phyloP scores from a whole-genome alignment of 1,140 invertebrate genomes.

The Phortica variegata region DNA sequence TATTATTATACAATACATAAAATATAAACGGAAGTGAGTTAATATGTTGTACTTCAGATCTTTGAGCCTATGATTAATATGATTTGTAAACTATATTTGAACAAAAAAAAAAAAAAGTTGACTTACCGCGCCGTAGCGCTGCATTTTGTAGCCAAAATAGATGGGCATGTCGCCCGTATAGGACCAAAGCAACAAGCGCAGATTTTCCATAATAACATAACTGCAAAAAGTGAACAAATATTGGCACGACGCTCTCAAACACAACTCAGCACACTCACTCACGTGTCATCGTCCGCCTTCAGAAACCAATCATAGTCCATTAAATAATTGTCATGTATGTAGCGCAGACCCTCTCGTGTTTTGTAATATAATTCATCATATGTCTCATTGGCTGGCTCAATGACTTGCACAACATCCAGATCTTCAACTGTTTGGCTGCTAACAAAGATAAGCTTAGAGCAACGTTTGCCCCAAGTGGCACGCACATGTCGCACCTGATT shows the following conservation, averaged over 20 bases:
- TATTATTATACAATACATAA: conserved; percentile 21
- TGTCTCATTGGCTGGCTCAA: conserved; percentile 71
- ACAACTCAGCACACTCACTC: conserved; percentile 57
- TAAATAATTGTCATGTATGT: conserved; percentile 77
- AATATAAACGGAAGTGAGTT: conserved; percentile 9
- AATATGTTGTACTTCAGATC: conserved; percentile 10
- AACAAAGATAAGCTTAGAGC: conserved; percentile 86
- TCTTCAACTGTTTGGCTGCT: conserved; percentile 67
- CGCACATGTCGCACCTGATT: conserved; percentile 86
- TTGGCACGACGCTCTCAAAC: conserved; percentile 31
- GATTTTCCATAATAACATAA: conserved; percentile 86
- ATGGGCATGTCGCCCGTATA: conserved; percentile 71
- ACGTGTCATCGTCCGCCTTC: conserved; percentile 94
- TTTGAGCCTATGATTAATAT: background rate
- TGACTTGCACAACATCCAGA: conserved; percentile 62
- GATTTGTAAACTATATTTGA: conserved; percentile 5
- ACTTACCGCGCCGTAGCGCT: conserved; percentile 39
- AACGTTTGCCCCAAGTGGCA: conserved; percentile 90
- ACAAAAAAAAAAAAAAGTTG: background rate
- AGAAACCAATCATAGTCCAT: conserved; percentile 88
- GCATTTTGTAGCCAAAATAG: conserved; percentile 83
- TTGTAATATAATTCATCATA: conserved; percentile 91
- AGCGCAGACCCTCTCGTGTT: conserved; percentile 88
- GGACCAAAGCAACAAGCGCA: conserved; percentile 79
- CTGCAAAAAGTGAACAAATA: conserved; percentile 62